Percentiles rank a stretch among this genome's conserved stretches.
phyloP scores from a whole-genome alignment of 2,888 invertebrate genomes.

The Erebia epiphron region DNA sequence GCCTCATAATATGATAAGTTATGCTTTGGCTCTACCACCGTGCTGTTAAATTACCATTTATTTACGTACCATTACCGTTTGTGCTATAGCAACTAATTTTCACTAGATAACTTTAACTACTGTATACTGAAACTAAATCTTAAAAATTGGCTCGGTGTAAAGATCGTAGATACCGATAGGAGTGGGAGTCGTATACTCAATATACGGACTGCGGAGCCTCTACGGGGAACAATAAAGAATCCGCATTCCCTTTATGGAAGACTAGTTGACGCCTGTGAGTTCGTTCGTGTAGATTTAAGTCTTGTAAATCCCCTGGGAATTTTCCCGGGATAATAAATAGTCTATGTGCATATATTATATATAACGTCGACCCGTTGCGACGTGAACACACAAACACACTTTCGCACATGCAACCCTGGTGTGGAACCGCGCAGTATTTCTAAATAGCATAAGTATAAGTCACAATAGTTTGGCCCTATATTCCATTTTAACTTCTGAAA shows the following conservation, averaged over 20 bases:
- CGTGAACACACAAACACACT: no score
- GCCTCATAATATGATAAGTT: no score
- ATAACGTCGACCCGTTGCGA: no score
- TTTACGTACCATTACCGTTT: background rate
- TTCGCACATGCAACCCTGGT: no score
- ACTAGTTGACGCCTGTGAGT: background rate
- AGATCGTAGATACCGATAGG: background rate
- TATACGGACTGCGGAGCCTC: background rate
- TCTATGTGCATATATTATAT: no score
- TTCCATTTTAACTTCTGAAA: background rate
- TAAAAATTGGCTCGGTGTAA: background rate
- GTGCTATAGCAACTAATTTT: background rate
- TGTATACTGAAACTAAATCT: constrained; percentile 1
- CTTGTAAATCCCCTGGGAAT: no score
- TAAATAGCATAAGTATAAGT: no score
- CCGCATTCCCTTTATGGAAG: constrained; percentile 9
- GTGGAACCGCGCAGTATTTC: no score
- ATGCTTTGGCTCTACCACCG: no score
- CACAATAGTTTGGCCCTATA: background rate
- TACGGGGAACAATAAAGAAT: constrained; percentile 8
- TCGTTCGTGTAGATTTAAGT: no score
- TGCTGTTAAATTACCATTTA: no score
- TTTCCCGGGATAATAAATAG: no score
- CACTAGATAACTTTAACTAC: background rate
- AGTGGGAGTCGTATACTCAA: background rate